Evolutionary conservation across 2,113 vertebrate species (phyloP), one percentile per base, ranked within the genome.

Genomic region (Zeus faber): DNA sequence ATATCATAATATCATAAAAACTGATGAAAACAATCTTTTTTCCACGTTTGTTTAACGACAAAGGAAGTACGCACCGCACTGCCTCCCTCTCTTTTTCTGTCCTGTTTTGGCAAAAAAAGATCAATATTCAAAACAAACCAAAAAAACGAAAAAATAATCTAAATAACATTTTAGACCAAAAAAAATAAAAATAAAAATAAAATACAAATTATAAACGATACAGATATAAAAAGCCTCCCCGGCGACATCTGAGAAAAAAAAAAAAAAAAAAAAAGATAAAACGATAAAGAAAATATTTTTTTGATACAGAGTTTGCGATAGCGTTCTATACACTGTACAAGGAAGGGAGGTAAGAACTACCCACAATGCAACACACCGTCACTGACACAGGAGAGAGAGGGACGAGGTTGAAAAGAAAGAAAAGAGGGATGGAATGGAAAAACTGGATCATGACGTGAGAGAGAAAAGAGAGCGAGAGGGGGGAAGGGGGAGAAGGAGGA

Each of bases 261-360:
- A 53, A 46, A 48, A 35, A 81, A 70, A 46, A 79, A 65, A 54
- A 56, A 53, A 46, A 48, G 33, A 56, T 46, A 60, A 46, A 57
- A 29, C 48, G 51, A 44, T 59, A 33, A 51, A 49, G 35, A 67
- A n/a, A n/a, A n/a, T n/a, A n/a, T n/a, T n/a, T n/a, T n/a, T 52
- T 66, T 66, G 59, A 85, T 81, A 86, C 78, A 87, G 73, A 85
- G 82, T 83, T 66, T 58, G 79, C 72, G 76, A 79, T 67, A 85
- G 82, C 73, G 45, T 74, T 86, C 87, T 88, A 84, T 89, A 88
- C 86, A 79, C 86, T 88, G 85, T 88, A 88, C 83, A 91, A 84
- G 76, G 76, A 78, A 77, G 79, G n/a, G 74, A 71, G 79, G 72
- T 67, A 69, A 72, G 79, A 87, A 87, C 78, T 85, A 89, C 81